phyloP scores from a whole-genome alignment of 2,888 invertebrate species.

The Nyleta sp. region DNA sequence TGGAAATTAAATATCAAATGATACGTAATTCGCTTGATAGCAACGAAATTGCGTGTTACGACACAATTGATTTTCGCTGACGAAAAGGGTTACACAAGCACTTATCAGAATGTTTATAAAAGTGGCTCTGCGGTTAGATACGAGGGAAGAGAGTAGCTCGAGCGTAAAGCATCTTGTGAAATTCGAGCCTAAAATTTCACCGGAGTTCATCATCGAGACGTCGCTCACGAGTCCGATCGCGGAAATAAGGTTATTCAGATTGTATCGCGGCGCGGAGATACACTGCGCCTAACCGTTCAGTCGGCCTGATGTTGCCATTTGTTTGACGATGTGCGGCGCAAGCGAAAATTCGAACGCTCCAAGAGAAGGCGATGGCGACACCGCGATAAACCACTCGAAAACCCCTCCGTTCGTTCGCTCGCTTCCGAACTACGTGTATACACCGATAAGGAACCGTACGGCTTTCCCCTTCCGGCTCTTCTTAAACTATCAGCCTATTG shows the following conservation, averaged over 20 bases:
- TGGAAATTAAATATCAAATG: slow-evolving; percentile 20
- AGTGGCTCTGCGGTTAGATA: slow-evolving; percentile 15
- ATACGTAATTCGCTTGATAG: slow-evolving; percentile 22
- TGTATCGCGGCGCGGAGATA: slow-evolving; percentile 66
- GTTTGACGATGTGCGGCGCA: slow-evolving; percentile 46
- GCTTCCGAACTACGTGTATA: slow-evolving; percentile 31
- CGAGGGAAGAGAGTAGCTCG: slow-evolving; percentile 54
- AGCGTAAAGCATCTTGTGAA: slow-evolving; percentile 70
- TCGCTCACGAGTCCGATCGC: slow-evolving; percentile 70
- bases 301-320: slow-evolving; percentile 50
- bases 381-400: slow-evolving; percentile 42
- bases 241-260: slow-evolving; percentile 73
- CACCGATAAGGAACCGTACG: slow-evolving; percentile 19
- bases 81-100: slow-evolving; percentile 23
- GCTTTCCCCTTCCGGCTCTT: slow-evolving; percentile 4
- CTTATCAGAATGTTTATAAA: slow-evolving; percentile 22
- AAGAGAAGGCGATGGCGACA: slow-evolving; percentile 29
- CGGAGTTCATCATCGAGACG: slow-evolving; percentile 68
- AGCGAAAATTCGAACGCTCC: slow-evolving; percentile 29
- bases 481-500: slow-evolving; percentile 4
- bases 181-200: slow-evolving; percentile 75
- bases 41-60: slow-evolving; percentile 13
- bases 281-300: slow-evolving; percentile 28
- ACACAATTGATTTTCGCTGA: slow-evolving; percentile 37
- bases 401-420: slow-evolving; percentile 22